Evolutionary conservation across 2,888 invertebrate species (phyloP), one percentile per base, ranked within the genome.

Genomic region (Spialia ferax): DNA sequence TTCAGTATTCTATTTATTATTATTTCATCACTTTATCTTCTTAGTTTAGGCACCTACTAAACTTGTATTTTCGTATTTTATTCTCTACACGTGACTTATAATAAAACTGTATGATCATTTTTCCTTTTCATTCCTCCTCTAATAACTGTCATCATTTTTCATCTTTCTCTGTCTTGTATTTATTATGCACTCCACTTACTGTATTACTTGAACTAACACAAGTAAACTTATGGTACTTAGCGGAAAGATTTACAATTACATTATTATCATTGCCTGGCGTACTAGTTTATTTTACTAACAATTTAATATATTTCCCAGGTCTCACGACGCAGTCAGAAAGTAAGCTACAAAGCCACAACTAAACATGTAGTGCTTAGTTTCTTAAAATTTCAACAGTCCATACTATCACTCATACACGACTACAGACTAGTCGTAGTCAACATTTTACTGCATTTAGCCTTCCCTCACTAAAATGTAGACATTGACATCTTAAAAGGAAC

Each of bases 281-380:
- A 13, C 22, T 50, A 59, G 74, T 54, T 50, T 63, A 71, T 68
- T 61, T 79, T 82, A 90, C 86, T 91, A 91, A 91, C 85, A 79
- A 77, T 75, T 85, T 87, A 76, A 80, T 90, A 81, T 91, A 86
- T 91, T 92, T 81, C 92, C 87, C 93, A 93, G 93, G 93, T 93
- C 93, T 93, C 86, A 93, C 93, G 81, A 85, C 80, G 87, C 84
- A 90, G 91, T 91, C 93, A 80, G 93, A 93, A 90, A 93, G 93
- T 93, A 93, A 93, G 93, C 85, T 75, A 74, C 78, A 81, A 75
- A 78, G 70, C 78, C 75, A 72, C 73, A 81, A 83, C 74, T 84
- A 79, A 85, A 91, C 92, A 92, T 92, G 92, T 79, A 75, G 75
- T 77, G 75, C 72, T 75, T 80, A 84, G 82, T 74, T 68, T 72